Evolutionary conservation across 2,797 vertebrate species (phyloP), one percentile per base, ranked within the genome.

Genomic region (Labroides dimidiatus): DNA sequence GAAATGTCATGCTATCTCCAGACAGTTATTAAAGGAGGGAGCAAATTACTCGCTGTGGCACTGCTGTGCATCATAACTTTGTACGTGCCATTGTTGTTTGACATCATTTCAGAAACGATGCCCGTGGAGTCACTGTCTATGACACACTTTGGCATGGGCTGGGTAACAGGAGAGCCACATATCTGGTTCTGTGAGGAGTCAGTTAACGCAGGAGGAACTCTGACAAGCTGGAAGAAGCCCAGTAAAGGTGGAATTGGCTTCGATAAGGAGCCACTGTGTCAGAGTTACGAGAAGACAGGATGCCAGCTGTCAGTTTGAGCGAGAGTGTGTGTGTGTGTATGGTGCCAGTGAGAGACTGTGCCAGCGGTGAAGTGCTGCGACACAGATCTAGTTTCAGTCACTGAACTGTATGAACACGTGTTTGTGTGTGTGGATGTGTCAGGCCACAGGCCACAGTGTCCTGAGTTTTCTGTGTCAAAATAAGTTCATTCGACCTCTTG

Each of bases 131-230:
- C 54, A 49, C 49, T 59, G 69, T 53, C 57, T 53, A 8, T 76
- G 86, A 80, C 60, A 55, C 70, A 49, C 66, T 27, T 0, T 47
- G 72, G 72, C 77, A 75, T 60, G 52, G 70, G 19, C 54, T 52
- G 10, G 44, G 90, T 91, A 89, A 92, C 81, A 37, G 65, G 87
- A 91, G 88, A 89, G 52, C 73, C 16, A 49, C 75, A 59, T 80
- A 86, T 87, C 89, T 86, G 64, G 84, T 87, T 79, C 74, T 76
- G 52, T 86, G 80, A 73, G 89, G 87, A 90, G 87, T 90, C 87
- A 12, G 81, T 85, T 89, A 69, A 84, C 86, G 73, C 73, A 63
- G 74, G 41, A 43, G 77, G 75, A 74, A 82, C 69, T 70, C 74
- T 58, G 23, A 51, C 69, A 69, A 48, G 55, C 60, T 86, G 78